A percentile compares a stretch with the other conserved stretches of the same genome.
These are phyloP conservation scores for Phrynocephalus forsythii DNA, from an alignment of 2,797 vertebrate species.

Conservation along the genomic window DNA sequence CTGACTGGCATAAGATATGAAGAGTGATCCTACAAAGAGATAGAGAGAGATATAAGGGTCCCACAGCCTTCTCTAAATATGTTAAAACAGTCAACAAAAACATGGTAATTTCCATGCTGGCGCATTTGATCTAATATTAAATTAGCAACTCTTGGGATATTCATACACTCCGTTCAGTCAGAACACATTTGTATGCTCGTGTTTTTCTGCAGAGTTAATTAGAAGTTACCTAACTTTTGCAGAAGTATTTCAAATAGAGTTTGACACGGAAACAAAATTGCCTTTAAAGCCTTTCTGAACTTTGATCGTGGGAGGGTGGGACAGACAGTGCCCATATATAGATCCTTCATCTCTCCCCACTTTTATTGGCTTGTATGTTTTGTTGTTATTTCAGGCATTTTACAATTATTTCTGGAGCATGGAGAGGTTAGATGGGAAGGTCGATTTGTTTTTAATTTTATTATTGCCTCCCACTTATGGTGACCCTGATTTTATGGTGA, in stretches of 20 bases:
- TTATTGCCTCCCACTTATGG: no score
- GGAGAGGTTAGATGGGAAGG: no score
- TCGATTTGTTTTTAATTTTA: no score
- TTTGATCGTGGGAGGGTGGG: constrained; percentile 43
- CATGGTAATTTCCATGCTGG: constrained; percentile 67
- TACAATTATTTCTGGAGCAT: no score
- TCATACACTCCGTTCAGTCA: constrained; percentile 60
- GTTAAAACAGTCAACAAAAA: constrained; percentile 72
- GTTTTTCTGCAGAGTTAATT: constrained; percentile 60
- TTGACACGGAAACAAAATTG: constrained; percentile 39
- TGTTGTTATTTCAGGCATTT: no score
- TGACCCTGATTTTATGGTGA: no score
- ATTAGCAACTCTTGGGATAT: constrained; percentile 66
- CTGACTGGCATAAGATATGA: constrained; percentile 56
- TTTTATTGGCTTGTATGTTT: no score
- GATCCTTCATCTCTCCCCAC: not conserved
- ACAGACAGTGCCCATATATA: not conserved
- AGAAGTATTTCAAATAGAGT: constrained; percentile 56
- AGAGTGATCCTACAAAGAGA: constrained; percentile 70
- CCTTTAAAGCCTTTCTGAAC: constrained; percentile 47
- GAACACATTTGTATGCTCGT: constrained; percentile 54
- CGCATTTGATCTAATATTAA: constrained; percentile 75
- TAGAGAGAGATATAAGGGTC: constrained; percentile 63
- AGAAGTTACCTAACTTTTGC: constrained; percentile 57
- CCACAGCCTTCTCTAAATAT: constrained; percentile 66